phyloP scores from a whole-genome alignment of 2,113 vertebrate genomes.

The Rhinolophus sinicus region DNA sequence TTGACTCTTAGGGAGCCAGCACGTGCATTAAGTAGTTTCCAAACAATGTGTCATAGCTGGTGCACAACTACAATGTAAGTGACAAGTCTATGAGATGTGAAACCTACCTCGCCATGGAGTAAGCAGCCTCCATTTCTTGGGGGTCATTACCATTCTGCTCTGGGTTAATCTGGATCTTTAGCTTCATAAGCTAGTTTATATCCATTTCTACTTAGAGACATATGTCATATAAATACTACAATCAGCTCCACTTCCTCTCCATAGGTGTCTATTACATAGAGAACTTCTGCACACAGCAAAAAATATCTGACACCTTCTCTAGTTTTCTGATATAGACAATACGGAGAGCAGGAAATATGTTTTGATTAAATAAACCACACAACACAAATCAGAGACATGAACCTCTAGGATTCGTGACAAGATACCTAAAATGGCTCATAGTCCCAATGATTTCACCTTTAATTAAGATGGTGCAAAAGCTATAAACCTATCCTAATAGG shows the following conservation, averaged over 20 bases:
- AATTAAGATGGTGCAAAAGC: not conserved
- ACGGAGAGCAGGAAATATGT: not conserved
- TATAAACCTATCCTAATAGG: not conserved
- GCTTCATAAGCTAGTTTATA: not conserved
- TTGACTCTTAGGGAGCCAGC: not conserved
- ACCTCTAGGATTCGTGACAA: not conserved
- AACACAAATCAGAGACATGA: not conserved
- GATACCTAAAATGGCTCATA: not conserved
- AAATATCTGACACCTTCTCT: not conserved
- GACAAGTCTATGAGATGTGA: not conserved
- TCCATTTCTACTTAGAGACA: not conserved
- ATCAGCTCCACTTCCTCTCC: not conserved
- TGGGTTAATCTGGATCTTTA: not conserved
- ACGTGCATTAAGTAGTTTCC: not conserved
- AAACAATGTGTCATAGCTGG: not conserved
- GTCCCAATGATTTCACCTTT: not conserved
- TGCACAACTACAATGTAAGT: not conserved
- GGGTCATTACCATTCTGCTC: not conserved
- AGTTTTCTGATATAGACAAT: not conserved
- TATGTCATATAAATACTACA: not conserved
- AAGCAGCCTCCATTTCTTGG: not conserved
- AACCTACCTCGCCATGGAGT: accelerated
- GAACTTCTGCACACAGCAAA: not conserved
- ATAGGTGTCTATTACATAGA: not conserved
- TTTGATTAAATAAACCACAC: not conserved